Evolutionary conservation across 2,888 invertebrate genomes (phyloP).

Genomic region (Eubasilissa splendida): DNA sequence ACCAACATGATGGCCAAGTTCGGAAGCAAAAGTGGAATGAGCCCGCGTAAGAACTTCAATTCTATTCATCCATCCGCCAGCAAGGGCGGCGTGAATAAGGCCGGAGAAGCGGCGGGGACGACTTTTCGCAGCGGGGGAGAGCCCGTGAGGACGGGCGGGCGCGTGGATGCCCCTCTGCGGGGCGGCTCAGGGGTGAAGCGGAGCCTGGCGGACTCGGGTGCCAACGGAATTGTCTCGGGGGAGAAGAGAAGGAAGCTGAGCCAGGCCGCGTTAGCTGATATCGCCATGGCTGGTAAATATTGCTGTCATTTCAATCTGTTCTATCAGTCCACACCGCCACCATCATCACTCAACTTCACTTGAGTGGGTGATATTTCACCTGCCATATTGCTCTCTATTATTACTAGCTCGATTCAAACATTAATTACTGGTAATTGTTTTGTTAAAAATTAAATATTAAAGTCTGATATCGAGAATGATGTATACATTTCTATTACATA

Average conservation of each 20-base stretch:
- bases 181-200: slow-evolving; percentile 37
- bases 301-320: background rate
- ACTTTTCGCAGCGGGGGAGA: slow-evolving; percentile 65
- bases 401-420: too few species aligned
- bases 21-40: slow-evolving; percentile 48
- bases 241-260: slow-evolving; percentile 79
- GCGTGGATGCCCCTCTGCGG: slow-evolving; percentile 8
- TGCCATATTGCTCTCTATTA: too few species aligned
- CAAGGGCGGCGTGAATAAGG: background rate
- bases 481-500: too few species aligned
- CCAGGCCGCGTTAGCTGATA: slow-evolving; percentile 65
- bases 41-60: slow-evolving; percentile 1
- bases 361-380: too few species aligned
- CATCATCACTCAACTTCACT: too few species aligned
- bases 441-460: too few species aligned
- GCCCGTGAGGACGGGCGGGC: too few species aligned
- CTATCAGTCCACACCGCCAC: too few species aligned
- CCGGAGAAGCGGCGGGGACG: slow-evolving; percentile 69
- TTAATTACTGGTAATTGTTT: too few species aligned
- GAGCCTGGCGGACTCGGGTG: slow-evolving; percentile 62
- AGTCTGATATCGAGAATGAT: too few species aligned
- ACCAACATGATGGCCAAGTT: slow-evolving; percentile 5
- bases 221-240: slow-evolving; percentile 75
- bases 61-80: background rate
- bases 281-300: slow-evolving; percentile 15